These are phyloP conservation scores for Hydractinia symbiolongicarpus DNA, from an alignment of 30 jellyfish, hydroid and myxozoan species.

Conservation along the genomic window DNA sequence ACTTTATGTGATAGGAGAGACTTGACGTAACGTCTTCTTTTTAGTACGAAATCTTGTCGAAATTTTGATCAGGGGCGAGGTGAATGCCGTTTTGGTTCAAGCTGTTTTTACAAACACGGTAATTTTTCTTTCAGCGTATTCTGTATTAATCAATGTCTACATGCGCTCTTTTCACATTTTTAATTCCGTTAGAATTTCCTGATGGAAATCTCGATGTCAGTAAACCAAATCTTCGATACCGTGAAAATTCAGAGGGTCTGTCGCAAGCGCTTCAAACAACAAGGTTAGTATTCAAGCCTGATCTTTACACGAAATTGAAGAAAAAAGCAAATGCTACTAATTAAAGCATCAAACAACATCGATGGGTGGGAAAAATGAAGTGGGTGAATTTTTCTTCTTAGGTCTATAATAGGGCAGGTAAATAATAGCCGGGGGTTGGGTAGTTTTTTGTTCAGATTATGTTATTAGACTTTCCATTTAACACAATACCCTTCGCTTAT, in stretches of 20 bases:
- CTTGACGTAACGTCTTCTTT: neutral
- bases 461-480: too few relatives aligned
- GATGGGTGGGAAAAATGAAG: too few relatives aligned
- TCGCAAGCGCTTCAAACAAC: slow-evolving; percentile 49
- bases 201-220: slow-evolving; percentile 19
- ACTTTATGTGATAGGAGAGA: neutral
- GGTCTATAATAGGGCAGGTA: too few relatives aligned
- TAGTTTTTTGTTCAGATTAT: too few relatives aligned
- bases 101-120: slow-evolving; percentile 91
- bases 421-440: too few relatives aligned
- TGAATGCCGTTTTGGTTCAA: slow-evolving; percentile 82
- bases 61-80: slow-evolving; percentile 84
- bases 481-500: too few relatives aligned
- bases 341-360: too few relatives aligned
- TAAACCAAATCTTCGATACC: slow-evolving; percentile 66
- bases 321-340: too few relatives aligned
- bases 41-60: slow-evolving; percentile 69
- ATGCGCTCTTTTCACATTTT: neutral
- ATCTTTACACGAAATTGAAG: too few relatives aligned
- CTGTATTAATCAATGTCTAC: neutral
- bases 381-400: too few relatives aligned
- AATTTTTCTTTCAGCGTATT: neutral
- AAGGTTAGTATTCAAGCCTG: slow-evolving; percentile 27
- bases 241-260: slow-evolving; percentile 67
- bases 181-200: neutral